Percentiles rank a stretch among this genome's conserved stretches.
These are phyloP conservation scores for Zaprionus africanus DNA, from an alignment of 1,140 invertebrate species.

Conservation along the genomic window DNA sequence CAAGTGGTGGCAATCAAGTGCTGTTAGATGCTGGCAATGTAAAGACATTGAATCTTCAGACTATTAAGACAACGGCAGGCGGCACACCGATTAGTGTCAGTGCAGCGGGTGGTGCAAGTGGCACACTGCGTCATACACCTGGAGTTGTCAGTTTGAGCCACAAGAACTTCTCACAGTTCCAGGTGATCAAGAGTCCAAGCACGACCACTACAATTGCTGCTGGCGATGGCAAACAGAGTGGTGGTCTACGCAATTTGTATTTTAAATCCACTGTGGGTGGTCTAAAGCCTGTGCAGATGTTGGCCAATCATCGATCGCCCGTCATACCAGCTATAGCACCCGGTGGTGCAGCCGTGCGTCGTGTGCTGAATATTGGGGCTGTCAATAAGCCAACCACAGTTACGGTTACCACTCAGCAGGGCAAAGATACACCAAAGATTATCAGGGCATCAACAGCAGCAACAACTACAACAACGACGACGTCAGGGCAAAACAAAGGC, in stretches of 20 bases:
- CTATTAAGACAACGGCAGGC: conserved; percentile 44
- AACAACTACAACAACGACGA: background rate
- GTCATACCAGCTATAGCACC: conserved; percentile 35
- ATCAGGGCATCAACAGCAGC: conserved; percentile 31
- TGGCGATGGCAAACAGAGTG: conserved; percentile 46
- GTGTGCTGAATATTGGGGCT: conserved; percentile 56
- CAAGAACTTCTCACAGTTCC: conserved; percentile 61
- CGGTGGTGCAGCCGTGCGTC: conserved; percentile 53
- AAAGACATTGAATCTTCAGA: conserved; percentile 56
- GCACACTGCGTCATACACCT: conserved; percentile 40
- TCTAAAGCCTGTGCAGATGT: conserved; percentile 64
- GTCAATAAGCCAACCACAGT: conserved; percentile 45
- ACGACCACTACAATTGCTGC: conserved; percentile 15
- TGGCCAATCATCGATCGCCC: conserved; percentile 53
- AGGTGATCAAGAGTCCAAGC: conserved; percentile 53
- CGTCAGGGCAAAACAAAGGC: conserved; percentile 13
- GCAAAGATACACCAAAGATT: conserved; percentile 35
- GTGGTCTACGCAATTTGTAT: conserved; percentile 46
- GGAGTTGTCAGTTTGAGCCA: conserved; percentile 36
- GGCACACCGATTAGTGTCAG: conserved; percentile 15
- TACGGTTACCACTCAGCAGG: conserved; percentile 18
- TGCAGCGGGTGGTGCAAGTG: conserved; percentile 6
- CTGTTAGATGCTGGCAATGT: conserved; percentile 46
- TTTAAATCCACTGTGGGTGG: conserved; percentile 55
- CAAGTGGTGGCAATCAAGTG: conserved; percentile 18